Base-by-base conservation (phyloP, 2,888 invertebrate genomes). In the Strigamia transsilvanica region DNA sequence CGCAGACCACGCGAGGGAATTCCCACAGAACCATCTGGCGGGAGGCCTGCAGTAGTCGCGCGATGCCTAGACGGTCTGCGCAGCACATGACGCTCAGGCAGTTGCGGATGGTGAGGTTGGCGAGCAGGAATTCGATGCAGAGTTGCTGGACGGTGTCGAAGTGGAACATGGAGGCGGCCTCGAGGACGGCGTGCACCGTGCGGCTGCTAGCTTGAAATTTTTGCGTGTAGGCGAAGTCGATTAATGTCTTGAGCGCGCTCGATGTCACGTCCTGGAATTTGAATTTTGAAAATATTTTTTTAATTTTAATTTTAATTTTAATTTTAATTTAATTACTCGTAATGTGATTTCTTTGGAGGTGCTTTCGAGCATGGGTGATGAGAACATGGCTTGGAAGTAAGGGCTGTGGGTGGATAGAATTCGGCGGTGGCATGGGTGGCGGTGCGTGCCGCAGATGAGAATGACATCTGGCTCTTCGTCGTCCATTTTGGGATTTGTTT, bases 371-470 rank as follows among this genome's bases (percentile, higher is more conserved):
- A 83, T 83, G 2, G 79, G 51, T 4, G 77, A 80, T 12, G 34
- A 87, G 82, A 90, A 89, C 90, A 90, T 90, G 7, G 87, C 89
- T 85, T 87, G 86, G 84, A 90, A 90, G 86, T 89, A 90, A 83
- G 88, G 87, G 84, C 89, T 90, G 83, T 88, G 85, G 82, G 85
- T 82, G 18, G 87, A 86, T 79, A 90, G 85, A 34, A 85, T 83
- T 34, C 84, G 82, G 81, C 87, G 87, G 78, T 86, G 85, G 84
- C 87, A 88, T 18, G 84, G 84, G 82, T 87, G 84, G 82, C 84
- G 83, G 1, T 82, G 82, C 7, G 84, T 84, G 82, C 86, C 86
- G 18, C 87, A 85, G 66, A 85, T 81, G 38, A 87, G 83, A 2
- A 83, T 84, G 61, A 87, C 85, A 61, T 86, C 84, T 13, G 38